Conservation (phyloP, 1,140 invertebrate genomes). For the Formica selysi region DNA sequence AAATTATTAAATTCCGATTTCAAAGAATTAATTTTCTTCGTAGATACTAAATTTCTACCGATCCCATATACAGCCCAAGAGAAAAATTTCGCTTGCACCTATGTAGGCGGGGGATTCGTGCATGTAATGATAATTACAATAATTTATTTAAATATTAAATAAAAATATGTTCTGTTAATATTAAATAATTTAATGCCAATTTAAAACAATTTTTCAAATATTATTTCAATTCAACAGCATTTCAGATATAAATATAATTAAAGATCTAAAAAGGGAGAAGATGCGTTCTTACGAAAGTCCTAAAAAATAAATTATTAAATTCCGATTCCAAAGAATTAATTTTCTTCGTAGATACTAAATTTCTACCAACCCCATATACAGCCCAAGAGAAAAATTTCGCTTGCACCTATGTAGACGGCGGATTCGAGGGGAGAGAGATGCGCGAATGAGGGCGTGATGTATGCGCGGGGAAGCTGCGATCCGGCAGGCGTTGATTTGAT, state of each 20-base stretch:
- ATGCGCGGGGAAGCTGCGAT: not conserved
- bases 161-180: not conserved
- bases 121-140: not conserved
- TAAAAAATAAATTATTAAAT: not conserved
- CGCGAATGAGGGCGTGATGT: constrained; percentile 29
- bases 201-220: not conserved
- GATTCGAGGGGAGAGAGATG: not conserved
- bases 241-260: not conserved
- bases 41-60: not conserved
- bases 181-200: not conserved
- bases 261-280: not conserved
- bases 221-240: not conserved
- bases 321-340: not conserved
- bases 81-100: not conserved
- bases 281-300: not conserved
- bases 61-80: not conserved
- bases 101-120: not conserved
- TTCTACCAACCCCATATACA: not conserved
- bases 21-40: not conserved
- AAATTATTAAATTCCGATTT: not conserved
- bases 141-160: not conserved
- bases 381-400: not conserved
- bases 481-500: constrained; percentile 46
- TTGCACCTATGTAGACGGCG: not conserved
- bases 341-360: not conserved